Percentiles rank a stretch among this genome's conserved stretches.
These are phyloP conservation scores for Heteropelma amictum DNA, from an alignment of 2,888 invertebrate species.

Conservation along the genomic window DNA sequence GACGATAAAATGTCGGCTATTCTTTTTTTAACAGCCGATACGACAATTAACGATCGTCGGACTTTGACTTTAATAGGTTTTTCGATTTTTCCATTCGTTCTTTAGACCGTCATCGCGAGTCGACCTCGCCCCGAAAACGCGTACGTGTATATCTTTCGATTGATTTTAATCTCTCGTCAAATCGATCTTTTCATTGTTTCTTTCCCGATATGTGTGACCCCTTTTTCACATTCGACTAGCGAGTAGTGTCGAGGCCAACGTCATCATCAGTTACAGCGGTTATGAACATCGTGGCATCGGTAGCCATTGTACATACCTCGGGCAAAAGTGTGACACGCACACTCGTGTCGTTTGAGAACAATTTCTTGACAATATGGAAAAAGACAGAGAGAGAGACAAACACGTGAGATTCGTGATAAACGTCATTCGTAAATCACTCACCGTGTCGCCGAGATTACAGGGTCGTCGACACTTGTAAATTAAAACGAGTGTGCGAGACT, in stretches of 20 bases:
- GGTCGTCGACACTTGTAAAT: constrained; percentile 56
- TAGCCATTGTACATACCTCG: not conserved
- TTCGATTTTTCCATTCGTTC: too few relatives aligned
- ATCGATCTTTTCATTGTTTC: not conserved
- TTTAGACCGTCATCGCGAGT: too few relatives aligned
- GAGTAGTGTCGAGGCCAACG: constrained; percentile 47
- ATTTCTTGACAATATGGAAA: constrained; percentile 13
- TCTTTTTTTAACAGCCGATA: too few relatives aligned
- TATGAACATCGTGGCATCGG: not conserved
- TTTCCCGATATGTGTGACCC: constrained; percentile 18
- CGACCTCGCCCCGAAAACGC: too few relatives aligned
- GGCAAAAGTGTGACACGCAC: constrained; percentile 41
- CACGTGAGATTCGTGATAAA: constrained; percentile 55
- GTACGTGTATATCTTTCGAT: not conserved
- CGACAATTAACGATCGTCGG: too few relatives aligned
- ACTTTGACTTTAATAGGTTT: too few relatives aligned
- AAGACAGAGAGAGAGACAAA: constrained; percentile 5
- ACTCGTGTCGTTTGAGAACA: constrained; percentile 44
- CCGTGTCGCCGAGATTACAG: constrained; percentile 54
- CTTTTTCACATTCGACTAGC: constrained; percentile 46
- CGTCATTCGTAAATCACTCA: constrained; percentile 56
- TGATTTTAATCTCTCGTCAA: not conserved
- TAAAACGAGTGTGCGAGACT: constrained; percentile 50
- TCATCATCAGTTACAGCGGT: not conserved
- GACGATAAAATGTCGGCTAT: too few relatives aligned